Evolutionary conservation across 1,140 invertebrate species (phyloP).

Genomic region (Panulirus ornatus): DNA sequence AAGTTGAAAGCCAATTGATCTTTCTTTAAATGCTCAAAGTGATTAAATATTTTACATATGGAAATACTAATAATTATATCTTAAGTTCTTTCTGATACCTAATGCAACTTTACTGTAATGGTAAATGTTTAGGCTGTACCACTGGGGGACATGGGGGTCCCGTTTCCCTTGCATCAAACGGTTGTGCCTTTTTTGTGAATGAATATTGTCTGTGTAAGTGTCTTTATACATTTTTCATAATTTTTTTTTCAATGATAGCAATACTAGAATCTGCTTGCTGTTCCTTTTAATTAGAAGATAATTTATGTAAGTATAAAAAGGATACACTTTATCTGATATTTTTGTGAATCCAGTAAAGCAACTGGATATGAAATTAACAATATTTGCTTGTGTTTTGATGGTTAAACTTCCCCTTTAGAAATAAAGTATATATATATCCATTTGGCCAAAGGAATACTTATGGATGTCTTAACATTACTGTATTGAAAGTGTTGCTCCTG

Average conservation of each 20-base stretch:
- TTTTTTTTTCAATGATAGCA: slow-evolving; percentile 2
- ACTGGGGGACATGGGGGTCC: background rate
- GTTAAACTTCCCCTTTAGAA: background rate
- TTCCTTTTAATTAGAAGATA: background rate
- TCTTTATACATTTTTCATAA: background rate
- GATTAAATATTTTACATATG: background rate
- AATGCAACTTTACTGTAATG: background rate
- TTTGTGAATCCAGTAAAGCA: background rate
- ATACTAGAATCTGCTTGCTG: background rate
- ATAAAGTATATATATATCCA: background rate
- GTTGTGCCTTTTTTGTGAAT: slow-evolving; percentile 12
- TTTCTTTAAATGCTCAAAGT: background rate
- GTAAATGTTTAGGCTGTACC: background rate
- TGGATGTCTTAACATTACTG: background rate
- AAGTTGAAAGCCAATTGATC: too few relatives aligned
- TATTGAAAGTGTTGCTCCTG: background rate
- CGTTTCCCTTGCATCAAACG: slow-evolving; percentile 4
- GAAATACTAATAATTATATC: background rate
- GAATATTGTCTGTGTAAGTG: background rate
- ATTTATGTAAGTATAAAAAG: too few relatives aligned
- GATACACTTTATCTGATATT: background rate
- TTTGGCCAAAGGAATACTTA: background rate
- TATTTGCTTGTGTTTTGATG: background rate
- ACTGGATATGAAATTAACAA: background rate
- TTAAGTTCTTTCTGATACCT: background rate